A percentile compares a stretch with the other conserved stretches of the same genome.
Evolutionary conservation across 2,113 vertebrate genomes (phyloP).

Genomic region (Platycercus adscitus): DNA sequence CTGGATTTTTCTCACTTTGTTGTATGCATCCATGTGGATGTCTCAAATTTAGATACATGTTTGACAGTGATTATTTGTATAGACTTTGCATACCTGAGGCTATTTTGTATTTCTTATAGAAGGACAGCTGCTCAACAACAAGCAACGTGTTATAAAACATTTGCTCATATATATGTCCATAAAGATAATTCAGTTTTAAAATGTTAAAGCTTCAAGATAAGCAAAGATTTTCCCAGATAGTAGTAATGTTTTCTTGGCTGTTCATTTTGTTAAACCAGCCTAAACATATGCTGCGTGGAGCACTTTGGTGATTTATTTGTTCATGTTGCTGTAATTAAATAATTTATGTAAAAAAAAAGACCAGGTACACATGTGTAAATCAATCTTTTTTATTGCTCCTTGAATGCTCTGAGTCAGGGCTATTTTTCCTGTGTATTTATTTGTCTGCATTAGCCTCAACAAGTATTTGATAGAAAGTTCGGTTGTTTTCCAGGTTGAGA

Average conservation of each 20-base stretch:
- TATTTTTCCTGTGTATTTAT: neutral
- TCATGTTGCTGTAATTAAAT: neutral
- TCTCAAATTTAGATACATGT: neutral
- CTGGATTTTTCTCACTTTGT: neutral
- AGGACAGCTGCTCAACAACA: neutral
- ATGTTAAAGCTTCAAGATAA: neutral
- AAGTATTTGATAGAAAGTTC: neutral
- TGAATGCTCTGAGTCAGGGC: neutral
- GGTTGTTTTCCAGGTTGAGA: neutral
- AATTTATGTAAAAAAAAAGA: neutral
- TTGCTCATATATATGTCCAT: neutral
- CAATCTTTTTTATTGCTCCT: neutral
- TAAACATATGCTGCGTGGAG: neutral
- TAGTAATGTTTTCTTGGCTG: neutral
- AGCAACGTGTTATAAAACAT: neutral
- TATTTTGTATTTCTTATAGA: neutral
- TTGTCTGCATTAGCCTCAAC: neutral
- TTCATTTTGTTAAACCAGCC: neutral
- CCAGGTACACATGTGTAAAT: neutral
- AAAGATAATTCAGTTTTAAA: neutral
- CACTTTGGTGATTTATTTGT: neutral
- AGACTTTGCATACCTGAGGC: neutral
- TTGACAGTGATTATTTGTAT: neutral
- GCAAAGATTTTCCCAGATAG: neutral
- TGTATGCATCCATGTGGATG: rapidly evolving